These are phyloP conservation scores for Apis laboriosa DNA, from an alignment of 1,140 invertebrate genomes.

Conservation along the genomic window DNA sequence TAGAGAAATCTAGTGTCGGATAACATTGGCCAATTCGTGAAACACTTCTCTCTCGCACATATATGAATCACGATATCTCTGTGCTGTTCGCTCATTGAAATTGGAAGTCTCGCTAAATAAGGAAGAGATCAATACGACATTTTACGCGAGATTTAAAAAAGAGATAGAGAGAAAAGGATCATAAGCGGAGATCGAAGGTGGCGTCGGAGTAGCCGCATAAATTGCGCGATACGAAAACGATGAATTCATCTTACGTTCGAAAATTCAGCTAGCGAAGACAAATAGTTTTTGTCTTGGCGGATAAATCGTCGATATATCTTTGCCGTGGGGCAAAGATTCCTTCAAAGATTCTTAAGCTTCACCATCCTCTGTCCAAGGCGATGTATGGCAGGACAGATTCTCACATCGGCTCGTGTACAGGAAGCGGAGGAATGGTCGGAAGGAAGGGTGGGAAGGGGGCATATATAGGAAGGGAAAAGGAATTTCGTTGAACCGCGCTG, in stretches of 20 bases:
- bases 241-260: conserved; percentile 9
- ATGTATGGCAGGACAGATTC: conserved; percentile 48
- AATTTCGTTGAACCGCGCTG: conserved; percentile 68
- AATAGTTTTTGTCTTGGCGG: conserved; percentile 39
- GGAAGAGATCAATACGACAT: too few species aligned
- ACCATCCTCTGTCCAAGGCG: conserved; percentile 50
- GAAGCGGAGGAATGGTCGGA: conserved; percentile 53
- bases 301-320: conserved; percentile 38
- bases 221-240: not conserved
- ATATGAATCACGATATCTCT: too few species aligned
- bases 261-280: conserved; percentile 37
- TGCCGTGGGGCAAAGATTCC: conserved; percentile 26
- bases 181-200: not conserved
- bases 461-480: conserved; percentile 59
- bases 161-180: not conserved
- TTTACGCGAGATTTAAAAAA: not conserved
- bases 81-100: too few species aligned
- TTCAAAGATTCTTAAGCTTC: conserved; percentile 51
- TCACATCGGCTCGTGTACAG: conserved; percentile 53
- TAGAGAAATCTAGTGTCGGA: too few species aligned
- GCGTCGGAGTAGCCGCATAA: not conserved
- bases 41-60: too few species aligned
- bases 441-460: conserved; percentile 29
- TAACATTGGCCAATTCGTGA: too few species aligned
- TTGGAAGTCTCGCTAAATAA: too few species aligned